Conservation (phyloP, 2,113 vertebrate species). For the Pachyramphus minor region DNA sequence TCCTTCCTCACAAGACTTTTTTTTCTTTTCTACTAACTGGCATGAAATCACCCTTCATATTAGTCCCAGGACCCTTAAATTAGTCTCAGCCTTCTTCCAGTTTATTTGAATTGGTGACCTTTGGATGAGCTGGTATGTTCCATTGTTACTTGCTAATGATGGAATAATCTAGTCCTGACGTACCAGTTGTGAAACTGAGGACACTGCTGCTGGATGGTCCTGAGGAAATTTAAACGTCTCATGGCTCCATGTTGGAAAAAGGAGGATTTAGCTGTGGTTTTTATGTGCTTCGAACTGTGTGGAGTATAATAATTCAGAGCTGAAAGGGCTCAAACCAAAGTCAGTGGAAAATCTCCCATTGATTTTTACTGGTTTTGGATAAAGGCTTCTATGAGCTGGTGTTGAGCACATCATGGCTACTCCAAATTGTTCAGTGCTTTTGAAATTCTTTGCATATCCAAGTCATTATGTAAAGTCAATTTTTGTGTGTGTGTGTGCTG, state of each 20-base stretch:
- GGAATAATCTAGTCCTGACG: constrained; percentile 28
- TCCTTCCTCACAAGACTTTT: background rate
- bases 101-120: constrained; percentile 41
- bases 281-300: background rate
- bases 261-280: background rate
- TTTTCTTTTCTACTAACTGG: background rate
- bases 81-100: background rate
- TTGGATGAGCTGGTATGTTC: constrained; percentile 46
- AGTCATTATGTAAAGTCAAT: background rate
- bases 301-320: background rate
- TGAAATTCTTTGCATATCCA: constrained; percentile 31
- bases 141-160: constrained; percentile 38
- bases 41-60: background rate
- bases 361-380: constrained; percentile 31
- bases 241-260: background rate
- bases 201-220: background rate
- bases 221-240: background rate
- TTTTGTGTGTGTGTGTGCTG: background rate
- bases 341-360: background rate
- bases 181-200: background rate
- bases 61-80: background rate
- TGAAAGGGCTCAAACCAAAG: background rate
- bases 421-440: background rate
- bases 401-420: background rate
- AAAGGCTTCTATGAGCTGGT: background rate